Evolutionary conservation across 1,140 invertebrate genomes (phyloP).

Genomic region (Drosophila subpulchrella): DNA sequence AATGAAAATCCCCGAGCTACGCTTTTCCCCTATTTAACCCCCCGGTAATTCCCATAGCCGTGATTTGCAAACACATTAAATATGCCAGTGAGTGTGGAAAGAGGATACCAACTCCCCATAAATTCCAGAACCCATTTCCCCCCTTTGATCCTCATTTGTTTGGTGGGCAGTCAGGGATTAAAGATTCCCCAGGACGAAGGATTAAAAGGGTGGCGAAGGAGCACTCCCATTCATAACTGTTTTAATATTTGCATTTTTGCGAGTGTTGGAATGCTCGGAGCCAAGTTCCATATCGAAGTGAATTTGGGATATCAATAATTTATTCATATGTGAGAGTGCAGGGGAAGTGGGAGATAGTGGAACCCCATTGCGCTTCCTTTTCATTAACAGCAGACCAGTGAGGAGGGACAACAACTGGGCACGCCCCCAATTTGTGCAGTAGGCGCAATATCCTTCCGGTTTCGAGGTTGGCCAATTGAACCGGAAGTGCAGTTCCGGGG

Average conservation of each 20-base stretch:
- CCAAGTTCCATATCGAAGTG: conserved; percentile 14
- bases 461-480: conserved; percentile 26
- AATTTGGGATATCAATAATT: conserved; percentile 34
- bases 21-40: neutral
- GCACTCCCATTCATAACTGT: conserved; percentile 29
- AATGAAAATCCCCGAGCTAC: conserved; percentile 17
- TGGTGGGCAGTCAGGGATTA: conserved; percentile 34
- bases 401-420: neutral
- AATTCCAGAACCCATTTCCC: conserved; percentile 11
- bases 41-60: conserved; percentile 14
- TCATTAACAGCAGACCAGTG: conserved; percentile 25
- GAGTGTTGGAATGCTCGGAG: neutral
- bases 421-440: conserved; percentile 20
- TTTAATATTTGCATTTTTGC: conserved; percentile 48
- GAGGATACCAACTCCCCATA: conserved; percentile 5
- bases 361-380: neutral
- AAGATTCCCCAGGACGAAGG: neutral
- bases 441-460: conserved; percentile 46
- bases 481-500: conserved; percentile 22
- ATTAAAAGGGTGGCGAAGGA: neutral
- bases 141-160: conserved; percentile 13
- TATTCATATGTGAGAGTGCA: conserved; percentile 37
- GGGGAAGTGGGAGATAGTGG: neutral
- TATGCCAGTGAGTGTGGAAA: conserved; percentile 10
- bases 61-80: conserved; percentile 54